These are phyloP conservation scores for Percopsis transmontana DNA, from an alignment of 2,113 vertebrate species.

Conservation along the genomic window DNA sequence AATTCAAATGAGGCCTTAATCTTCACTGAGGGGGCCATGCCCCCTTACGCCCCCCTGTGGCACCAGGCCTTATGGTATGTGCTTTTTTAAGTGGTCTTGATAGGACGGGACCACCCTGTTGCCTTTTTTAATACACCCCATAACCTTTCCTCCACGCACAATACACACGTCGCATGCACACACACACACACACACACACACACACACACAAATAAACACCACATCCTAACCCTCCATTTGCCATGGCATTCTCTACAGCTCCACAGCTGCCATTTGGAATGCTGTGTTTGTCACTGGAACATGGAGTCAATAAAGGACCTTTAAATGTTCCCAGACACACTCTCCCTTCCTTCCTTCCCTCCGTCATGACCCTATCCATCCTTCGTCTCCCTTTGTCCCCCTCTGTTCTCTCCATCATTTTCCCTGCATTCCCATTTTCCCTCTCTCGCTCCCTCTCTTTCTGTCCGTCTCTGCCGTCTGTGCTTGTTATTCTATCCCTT, in stretches of 20 bases:
- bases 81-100: slow-evolving; percentile 1
- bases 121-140: slow-evolving; percentile 2
- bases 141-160: not conserved
- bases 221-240: slow-evolving; percentile 14
- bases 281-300: slow-evolving; percentile 23
- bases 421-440: not conserved
- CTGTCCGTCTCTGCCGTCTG: not conserved
- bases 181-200: slow-evolving; percentile 14
- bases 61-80: too few relatives aligned
- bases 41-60: too few relatives aligned
- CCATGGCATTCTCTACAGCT: slow-evolving; percentile 13
- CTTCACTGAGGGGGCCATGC: too few relatives aligned
- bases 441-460: not conserved
- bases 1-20: too few relatives aligned
- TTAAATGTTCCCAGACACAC: slow-evolving; percentile 41
- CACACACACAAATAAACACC: slow-evolving; percentile 6
- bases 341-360: not conserved
- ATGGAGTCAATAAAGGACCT: slow-evolving; percentile 17
- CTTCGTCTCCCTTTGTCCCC: not conserved
- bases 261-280: slow-evolving; percentile 22
- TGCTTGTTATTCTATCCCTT: not conserved
- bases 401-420: slow-evolving; percentile 4
- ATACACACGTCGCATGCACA: slow-evolving; percentile 1
- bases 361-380: not conserved
- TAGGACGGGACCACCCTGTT: slow-evolving; percentile 32